Conservation (phyloP, 2,113 vertebrate genomes). For the Alces alces region DNA sequence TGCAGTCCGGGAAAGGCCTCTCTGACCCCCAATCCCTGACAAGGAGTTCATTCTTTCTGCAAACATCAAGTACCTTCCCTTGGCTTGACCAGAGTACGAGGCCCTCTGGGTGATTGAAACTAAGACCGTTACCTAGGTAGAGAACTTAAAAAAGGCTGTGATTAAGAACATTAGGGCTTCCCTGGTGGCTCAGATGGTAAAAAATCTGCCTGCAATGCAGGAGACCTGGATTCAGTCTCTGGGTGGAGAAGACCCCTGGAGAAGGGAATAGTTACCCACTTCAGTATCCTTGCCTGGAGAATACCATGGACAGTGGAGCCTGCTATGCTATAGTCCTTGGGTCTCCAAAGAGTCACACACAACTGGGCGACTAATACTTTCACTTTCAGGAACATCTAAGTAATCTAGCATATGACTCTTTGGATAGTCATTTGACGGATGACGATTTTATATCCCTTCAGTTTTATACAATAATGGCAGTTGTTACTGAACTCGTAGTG, state of each 20-base stretch:
- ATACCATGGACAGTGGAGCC: background rate
- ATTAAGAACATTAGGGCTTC: background rate
- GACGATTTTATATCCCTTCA: background rate
- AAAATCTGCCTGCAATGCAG: background rate
- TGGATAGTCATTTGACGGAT: background rate
- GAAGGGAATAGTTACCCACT: background rate
- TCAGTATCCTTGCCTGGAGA: background rate
- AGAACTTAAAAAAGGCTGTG: background rate
- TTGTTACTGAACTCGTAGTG: background rate
- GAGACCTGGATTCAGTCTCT: background rate
- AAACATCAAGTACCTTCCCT: background rate
- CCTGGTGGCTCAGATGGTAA: background rate
- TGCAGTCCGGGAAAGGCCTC: background rate
- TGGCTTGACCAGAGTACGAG: background rate
- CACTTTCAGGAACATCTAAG: background rate
- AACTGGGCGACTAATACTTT: background rate
- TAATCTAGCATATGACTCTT: background rate
- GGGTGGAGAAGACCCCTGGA: background rate
- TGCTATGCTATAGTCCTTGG: background rate
- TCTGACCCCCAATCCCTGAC: fast-evolving
- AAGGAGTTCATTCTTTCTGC: background rate
- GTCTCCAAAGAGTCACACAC: background rate
- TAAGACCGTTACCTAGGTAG: background rate
- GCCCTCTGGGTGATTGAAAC: background rate
- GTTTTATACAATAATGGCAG: background rate